Percentiles rank a stretch among this genome's conserved stretches.
phyloP scores from a whole-genome alignment of 1,140 invertebrate species.

The Drosophila ironensis region DNA sequence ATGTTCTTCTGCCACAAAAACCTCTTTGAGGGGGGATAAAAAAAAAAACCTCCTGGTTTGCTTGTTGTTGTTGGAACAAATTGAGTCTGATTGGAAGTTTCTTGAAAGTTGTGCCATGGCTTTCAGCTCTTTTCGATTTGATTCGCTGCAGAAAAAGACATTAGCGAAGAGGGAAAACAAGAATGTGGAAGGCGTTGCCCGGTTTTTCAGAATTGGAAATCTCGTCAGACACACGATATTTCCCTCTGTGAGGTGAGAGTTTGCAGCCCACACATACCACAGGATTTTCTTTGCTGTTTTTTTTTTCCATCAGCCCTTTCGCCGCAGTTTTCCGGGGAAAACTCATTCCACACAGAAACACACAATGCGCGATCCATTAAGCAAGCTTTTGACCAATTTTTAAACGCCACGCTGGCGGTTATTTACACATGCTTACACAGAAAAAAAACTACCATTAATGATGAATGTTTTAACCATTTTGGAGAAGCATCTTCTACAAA shows the following conservation, averaged over 20 bases:
- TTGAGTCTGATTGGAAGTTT: conserved; percentile 72
- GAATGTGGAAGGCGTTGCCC: conserved; percentile 44
- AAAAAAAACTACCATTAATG: background rate
- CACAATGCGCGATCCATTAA: conserved; percentile 59
- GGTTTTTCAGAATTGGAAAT: conserved; percentile 39
- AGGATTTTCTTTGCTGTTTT: background rate
- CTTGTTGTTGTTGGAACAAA: conserved; percentile 46
- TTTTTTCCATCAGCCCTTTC: conserved; percentile 31
- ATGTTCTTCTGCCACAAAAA: conserved; percentile 31
- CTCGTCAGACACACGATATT: conserved; percentile 10
- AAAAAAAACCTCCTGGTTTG: background rate
- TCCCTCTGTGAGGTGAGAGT: background rate
- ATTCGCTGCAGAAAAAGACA: conserved; percentile 64
- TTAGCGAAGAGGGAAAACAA: conserved; percentile 32
- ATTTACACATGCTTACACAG: conserved; percentile 45
- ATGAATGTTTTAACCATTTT: too few relatives aligned
- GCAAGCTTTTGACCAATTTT: conserved; percentile 69
- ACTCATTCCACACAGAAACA: conserved; percentile 6
- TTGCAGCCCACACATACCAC: conserved; percentile 13
- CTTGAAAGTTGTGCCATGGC: conserved; percentile 30
- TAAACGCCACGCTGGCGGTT: conserved; percentile 60
- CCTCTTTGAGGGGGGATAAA: too few relatives aligned
- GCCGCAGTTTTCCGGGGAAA: conserved; percentile 7
- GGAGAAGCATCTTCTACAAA: too few relatives aligned
- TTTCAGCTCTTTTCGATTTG: conserved; percentile 56